phyloP scores from a whole-genome alignment of 1,140 invertebrate genomes.

The Neoseiulus cucumeris region DNA sequence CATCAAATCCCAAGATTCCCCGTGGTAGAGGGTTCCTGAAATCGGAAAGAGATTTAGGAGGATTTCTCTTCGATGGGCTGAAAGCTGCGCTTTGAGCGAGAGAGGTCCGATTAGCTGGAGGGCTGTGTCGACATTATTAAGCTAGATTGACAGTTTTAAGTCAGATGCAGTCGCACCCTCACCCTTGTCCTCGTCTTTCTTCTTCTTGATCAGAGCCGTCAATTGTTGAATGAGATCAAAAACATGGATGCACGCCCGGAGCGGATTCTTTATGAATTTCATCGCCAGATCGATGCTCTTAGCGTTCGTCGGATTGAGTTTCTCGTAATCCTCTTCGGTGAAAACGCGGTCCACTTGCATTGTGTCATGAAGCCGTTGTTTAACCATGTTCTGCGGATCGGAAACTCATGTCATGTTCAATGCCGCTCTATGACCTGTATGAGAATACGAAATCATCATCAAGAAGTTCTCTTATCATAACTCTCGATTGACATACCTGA shows the following conservation, averaged over 20 bases:
- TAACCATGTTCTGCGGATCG: slow-evolving; percentile 36
- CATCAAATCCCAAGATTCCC: slow-evolving; percentile 97
- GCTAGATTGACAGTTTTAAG: too few species aligned
- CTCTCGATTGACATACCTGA: too few species aligned
- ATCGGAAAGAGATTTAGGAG: too few species aligned
- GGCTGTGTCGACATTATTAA: slow-evolving; percentile 8
- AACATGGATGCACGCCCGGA: slow-evolving; percentile 73
- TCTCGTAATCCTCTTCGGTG: slow-evolving; percentile 54
- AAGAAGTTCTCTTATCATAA: too few species aligned
- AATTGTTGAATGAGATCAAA: slow-evolving; percentile 63
- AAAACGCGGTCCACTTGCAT: slow-evolving; percentile 79
- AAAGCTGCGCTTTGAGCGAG: background rate
- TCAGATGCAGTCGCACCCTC: background rate
- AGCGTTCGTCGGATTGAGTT: slow-evolving; percentile 67
- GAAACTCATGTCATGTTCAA: too few species aligned
- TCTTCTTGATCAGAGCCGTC: slow-evolving; percentile 52
- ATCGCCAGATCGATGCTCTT: slow-evolving; percentile 67
- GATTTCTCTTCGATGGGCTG: background rate
- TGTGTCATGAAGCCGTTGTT: slow-evolving; percentile 75
- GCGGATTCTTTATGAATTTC: slow-evolving; percentile 81
- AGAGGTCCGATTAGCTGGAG: slow-evolving; percentile 12
- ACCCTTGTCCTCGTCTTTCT: slow-evolving; percentile 57
- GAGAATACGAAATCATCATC: too few species aligned
- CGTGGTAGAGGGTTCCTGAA: slow-evolving; percentile 54
- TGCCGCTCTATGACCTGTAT: too few species aligned